Percentiles rank a stretch among this genome's conserved stretches.
Conservation (phyloP, 1,140 invertebrate species). For the Zophobas atratus region DNA sequence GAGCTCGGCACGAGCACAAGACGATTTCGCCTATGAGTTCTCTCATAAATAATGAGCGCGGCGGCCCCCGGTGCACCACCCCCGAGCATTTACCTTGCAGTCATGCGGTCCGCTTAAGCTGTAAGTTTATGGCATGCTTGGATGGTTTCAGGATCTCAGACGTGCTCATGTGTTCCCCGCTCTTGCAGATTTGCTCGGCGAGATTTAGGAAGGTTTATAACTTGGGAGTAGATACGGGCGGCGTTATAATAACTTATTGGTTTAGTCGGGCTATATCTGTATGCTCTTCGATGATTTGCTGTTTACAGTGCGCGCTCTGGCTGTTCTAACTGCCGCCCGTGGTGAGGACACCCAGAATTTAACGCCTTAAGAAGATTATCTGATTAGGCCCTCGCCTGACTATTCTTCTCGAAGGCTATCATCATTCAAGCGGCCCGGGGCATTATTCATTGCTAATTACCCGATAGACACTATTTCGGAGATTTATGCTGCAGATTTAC, state of each 20-base stretch:
- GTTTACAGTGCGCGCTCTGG: constrained; percentile 48
- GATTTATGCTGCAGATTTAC: no score
- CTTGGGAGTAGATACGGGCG: constrained; percentile 55
- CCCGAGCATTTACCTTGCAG: constrained; percentile 64
- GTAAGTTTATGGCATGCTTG: constrained; percentile 65
- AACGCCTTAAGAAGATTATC: constrained; percentile 54
- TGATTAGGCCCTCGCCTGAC: constrained; percentile 28
- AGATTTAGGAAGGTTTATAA: constrained; percentile 64
- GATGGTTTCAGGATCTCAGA: constrained; percentile 65
- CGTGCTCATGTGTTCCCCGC: constrained; percentile 63
- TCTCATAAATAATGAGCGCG: constrained; percentile 68
- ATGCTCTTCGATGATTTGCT: constrained; percentile 55
- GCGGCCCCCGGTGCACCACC: constrained; percentile 40
- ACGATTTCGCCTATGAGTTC: constrained; percentile 49
- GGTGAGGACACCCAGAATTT: constrained; percentile 51
- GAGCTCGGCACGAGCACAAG: constrained; percentile 45
- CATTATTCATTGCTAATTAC: neutral
- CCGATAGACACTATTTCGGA: no score
- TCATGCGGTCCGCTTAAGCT: constrained; percentile 66
- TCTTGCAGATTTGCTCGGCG: constrained; percentile 62
- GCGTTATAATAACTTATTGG: constrained; percentile 52
- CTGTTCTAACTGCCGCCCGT: constrained; percentile 50
- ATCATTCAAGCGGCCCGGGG: neutral
- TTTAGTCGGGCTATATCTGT: constrained; percentile 53
- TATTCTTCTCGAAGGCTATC: neutral